phyloP scores from a whole-genome alignment of 2,113 vertebrate genomes.

The Pluvialis apricaria region DNA sequence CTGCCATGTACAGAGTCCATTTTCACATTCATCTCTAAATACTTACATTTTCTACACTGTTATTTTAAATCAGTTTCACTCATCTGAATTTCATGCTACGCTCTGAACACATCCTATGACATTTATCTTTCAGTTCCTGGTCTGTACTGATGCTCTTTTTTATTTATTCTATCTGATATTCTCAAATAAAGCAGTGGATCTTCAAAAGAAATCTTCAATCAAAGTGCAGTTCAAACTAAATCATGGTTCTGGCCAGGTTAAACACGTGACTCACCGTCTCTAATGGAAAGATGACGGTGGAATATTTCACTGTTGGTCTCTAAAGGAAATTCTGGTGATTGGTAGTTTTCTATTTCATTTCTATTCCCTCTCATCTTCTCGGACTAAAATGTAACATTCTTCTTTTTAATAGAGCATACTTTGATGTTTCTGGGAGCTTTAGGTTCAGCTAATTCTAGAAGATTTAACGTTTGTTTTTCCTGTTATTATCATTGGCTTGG shows the following conservation, averaged over 20 bases:
- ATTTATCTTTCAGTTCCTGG: not conserved
- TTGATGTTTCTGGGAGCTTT: not conserved
- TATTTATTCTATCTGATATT: conserved; percentile 34
- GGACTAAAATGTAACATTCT: not conserved
- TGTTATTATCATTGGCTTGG: not conserved
- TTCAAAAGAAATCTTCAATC: conserved; percentile 18
- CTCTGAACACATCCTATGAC: not conserved
- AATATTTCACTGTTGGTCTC: not conserved
- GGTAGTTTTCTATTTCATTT: not conserved
- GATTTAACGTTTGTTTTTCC: not conserved
- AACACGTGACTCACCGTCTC: not conserved
- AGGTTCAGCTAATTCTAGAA: not conserved
- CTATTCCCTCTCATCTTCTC: not conserved
- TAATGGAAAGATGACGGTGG: not conserved
- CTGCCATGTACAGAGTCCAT: not conserved
- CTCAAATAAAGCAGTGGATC: not conserved
- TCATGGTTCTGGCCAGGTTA: not conserved
- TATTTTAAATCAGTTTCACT: not conserved
- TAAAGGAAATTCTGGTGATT: not conserved
- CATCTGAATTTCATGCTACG: not conserved
- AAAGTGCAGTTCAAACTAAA: not conserved
- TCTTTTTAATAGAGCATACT: not conserved
- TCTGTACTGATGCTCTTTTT: not conserved
- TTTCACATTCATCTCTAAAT: not conserved
- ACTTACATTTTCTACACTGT: not conserved